Evolutionary conservation across 1,140 invertebrate genomes (phyloP), one percentile per base, ranked within the genome.

Genomic region (Drosophila nigromelanica): DNA sequence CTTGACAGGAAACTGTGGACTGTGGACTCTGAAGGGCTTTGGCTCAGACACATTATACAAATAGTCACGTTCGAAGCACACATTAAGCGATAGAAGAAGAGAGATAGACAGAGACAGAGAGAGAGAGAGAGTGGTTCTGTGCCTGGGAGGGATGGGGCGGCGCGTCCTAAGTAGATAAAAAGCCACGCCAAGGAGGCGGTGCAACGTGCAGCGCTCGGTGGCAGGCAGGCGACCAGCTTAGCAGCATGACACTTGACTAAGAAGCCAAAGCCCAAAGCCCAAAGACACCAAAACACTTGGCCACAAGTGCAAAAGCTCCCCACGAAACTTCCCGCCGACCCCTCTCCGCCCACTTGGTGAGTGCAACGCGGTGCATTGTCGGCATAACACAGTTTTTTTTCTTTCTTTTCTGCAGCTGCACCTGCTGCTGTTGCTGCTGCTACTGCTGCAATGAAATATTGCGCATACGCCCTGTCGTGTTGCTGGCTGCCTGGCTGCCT

Each of bases 321-420:
- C 43, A 3, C 21, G 21, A 24, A 24, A 24, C 21, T 24, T 24
- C 2, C 21, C 21, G 21, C 3, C 21, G 21, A 24, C 21, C 21
- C 4, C 10, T 35, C 8, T 10, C 10, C 15, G 8, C 12, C 5
- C 18, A 4, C 55, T 62, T 59, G 33, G 43, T 54, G 74, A 86
- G 81, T 81, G 78, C 75, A 87, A 72, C 67, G 74, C 74, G 73
- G 75, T 82, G 83, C 83, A 82, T 82, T 89, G 82, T 86, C 78
- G 82, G 78, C 78, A 74, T 86, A 87, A 73, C 82, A 86, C 82
- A 89, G 75, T 87, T 86, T 85, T 61, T 60, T 50, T 37, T 15
- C 18, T 18, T 35, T 18, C 21, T 27, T 18, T 21, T 14, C 33
- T 33, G 30, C 14, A 39, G 12, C 54, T 40, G 33, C 21, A 30